These are phyloP conservation scores for Ageneiosus marmoratus DNA, from an alignment of 2,113 vertebrate species.

Conservation along the genomic window DNA sequence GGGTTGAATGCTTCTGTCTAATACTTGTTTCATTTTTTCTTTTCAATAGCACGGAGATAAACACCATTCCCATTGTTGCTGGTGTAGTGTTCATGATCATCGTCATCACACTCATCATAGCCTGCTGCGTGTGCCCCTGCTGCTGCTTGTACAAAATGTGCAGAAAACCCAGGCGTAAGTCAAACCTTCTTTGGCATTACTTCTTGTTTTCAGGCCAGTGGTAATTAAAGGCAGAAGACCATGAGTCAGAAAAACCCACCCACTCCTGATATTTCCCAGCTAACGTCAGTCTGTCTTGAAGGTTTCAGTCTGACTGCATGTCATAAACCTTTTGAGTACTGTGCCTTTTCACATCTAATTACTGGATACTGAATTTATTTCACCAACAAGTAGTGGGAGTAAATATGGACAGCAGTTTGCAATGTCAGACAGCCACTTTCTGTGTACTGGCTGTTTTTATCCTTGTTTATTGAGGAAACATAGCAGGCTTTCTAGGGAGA, in stretches of 20 bases:
- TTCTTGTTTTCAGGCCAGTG: neutral
- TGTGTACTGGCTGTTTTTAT: neutral
- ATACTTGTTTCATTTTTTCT: conserved; percentile 12
- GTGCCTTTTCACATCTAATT: neutral
- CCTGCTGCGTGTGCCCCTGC: conserved; percentile 89
- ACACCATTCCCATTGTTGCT: neutral
- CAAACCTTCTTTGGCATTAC: neutral
- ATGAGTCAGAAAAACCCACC: neutral
- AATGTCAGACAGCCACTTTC: neutral
- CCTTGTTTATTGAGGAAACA: neutral
- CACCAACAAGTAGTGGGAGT: neutral
- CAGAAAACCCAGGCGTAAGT: conserved; percentile 80
- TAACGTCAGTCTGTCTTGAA: neutral
- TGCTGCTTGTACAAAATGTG: conserved; percentile 91
- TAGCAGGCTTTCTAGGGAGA: neutral
- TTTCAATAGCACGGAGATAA: neutral
- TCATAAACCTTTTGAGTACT: neutral
- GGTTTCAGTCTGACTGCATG: neutral
- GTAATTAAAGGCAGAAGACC: neutral
- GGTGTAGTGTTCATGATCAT: conserved; percentile 55
- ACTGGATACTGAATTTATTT: too few species aligned
- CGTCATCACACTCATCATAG: conserved; percentile 70
- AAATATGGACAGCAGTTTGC: neutral
- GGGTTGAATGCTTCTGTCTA: neutral
- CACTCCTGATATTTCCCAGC: neutral